These are phyloP conservation scores for Ormyrus nitidulus DNA, from an alignment of 2,888 invertebrate species.

Conservation along the genomic window DNA sequence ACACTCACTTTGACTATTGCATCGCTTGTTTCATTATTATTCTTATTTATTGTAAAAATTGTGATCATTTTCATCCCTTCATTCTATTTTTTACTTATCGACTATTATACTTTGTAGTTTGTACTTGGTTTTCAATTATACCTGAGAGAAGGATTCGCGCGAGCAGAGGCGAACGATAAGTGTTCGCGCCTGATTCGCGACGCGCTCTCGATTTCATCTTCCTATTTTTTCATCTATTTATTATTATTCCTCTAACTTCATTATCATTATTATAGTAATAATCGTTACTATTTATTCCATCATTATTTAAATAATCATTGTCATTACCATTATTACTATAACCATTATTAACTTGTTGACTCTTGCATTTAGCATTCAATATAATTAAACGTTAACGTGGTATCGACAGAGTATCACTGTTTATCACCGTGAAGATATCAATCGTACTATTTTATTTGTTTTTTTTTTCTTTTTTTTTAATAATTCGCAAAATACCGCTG, in stretches of 20 bases:
- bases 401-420: constrained; percentile 58
- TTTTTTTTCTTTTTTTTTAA: background rate
- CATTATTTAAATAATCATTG: constrained; percentile 42
- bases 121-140: constrained; percentile 74
- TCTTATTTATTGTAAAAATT: constrained; percentile 59
- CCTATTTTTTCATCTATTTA: constrained; percentile 17
- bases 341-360: constrained; percentile 48
- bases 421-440: constrained; percentile 59
- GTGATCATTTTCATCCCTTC: constrained; percentile 43
- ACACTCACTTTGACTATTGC: constrained; percentile 69
- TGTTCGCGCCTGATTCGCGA: constrained; percentile 17
- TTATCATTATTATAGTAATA: constrained; percentile 42
- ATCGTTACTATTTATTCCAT: constrained; percentile 38
- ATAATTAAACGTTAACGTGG: constrained; percentile 52
- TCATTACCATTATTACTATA: constrained; percentile 44
- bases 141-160: constrained; percentile 67
- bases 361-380: constrained; percentile 42
- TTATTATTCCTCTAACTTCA: constrained; percentile 25
- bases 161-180: constrained; percentile 26
- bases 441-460: constrained; percentile 54
- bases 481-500: constrained; percentile 63
- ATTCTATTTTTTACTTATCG: constrained; percentile 66
- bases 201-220: constrained; percentile 48
- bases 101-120: constrained; percentile 75
- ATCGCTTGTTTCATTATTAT: constrained; percentile 62